Percentiles rank a stretch among this genome's conserved stretches.
These are phyloP conservation scores for Scaptomyza montana DNA, from an alignment of 1,140 invertebrate species.

Conservation along the genomic window DNA sequence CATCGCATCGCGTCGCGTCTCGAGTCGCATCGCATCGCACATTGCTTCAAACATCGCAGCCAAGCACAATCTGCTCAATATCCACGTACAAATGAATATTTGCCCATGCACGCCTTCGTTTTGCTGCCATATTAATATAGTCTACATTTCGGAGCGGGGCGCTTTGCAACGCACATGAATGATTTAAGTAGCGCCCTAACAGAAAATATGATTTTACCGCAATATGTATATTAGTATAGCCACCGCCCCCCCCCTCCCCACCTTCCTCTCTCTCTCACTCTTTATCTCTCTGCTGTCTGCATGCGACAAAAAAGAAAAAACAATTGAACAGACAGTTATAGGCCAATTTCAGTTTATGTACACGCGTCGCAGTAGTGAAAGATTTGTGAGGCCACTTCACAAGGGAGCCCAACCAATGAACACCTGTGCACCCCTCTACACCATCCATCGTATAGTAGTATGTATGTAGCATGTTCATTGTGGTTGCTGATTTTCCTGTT, in stretches of 20 bases:
- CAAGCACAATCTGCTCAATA: slow-evolving; percentile 77
- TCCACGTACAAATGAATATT: slow-evolving; percentile 82
- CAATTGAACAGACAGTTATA: slow-evolving; percentile 81
- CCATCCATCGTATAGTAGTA: neutral
- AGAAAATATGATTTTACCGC: slow-evolving; percentile 78
- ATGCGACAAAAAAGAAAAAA: slow-evolving; percentile 72
- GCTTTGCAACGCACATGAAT: slow-evolving; percentile 64
- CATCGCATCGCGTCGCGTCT: slow-evolving; percentile 14
- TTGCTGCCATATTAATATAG: slow-evolving; percentile 78
- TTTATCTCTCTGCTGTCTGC: neutral
- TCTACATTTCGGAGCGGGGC: slow-evolving; percentile 59
- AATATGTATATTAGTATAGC: slow-evolving; percentile 57
- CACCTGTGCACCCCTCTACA: slow-evolving; percentile 52
- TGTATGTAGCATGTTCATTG: slow-evolving; percentile 10
- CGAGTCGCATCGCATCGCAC: slow-evolving; percentile 7
- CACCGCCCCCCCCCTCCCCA: neutral
- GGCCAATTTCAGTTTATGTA: slow-evolving; percentile 79
- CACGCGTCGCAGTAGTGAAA: slow-evolving; percentile 72
- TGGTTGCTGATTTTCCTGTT: slow-evolving; percentile 14
- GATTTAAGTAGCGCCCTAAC: slow-evolving; percentile 62
- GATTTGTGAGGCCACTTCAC: slow-evolving; percentile 60
- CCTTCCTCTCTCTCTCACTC: neutral
- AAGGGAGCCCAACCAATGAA: slow-evolving; percentile 22
- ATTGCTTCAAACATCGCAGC: slow-evolving; percentile 11
- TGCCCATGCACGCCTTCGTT: slow-evolving; percentile 70